Conservation (phyloP, 2,797 vertebrate genomes). For the Cebuella pygmaea region DNA sequence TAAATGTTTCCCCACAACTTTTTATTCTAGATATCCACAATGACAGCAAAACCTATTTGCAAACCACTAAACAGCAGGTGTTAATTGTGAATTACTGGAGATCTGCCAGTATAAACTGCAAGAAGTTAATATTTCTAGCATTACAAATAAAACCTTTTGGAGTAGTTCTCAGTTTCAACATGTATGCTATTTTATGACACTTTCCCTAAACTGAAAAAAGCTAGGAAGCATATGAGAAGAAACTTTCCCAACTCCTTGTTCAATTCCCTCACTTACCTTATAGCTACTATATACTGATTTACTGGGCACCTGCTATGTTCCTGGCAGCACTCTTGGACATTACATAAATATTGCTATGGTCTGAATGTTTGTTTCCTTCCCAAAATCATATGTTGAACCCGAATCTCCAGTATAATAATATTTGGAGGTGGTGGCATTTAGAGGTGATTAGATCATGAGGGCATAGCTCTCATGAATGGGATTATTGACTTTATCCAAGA, state of each 20-base stretch:
- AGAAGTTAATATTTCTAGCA: constrained; percentile 59
- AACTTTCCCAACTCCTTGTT: neutral
- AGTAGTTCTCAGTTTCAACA: constrained; percentile 47
- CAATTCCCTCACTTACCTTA: neutral
- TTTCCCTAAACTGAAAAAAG: constrained; percentile 8
- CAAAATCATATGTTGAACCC: neutral
- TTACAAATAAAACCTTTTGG: constrained; percentile 54
- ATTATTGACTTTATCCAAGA: neutral
- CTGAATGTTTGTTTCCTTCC: neutral
- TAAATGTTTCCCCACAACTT: constrained; percentile 50
- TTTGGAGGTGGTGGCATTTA: neutral
- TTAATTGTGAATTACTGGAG: constrained; percentile 34
- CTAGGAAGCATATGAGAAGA: constrained; percentile 2
- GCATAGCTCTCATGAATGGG: neutral
- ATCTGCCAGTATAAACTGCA: constrained; percentile 47
- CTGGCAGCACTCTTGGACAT: neutral
- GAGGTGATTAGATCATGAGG: neutral
- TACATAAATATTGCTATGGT: neutral
- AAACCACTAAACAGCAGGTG: constrained; percentile 54
- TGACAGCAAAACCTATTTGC: constrained; percentile 52
- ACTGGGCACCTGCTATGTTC: neutral
- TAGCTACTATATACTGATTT: neutral
- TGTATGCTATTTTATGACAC: constrained; percentile 4
- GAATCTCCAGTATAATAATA: neutral
- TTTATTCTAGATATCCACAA: constrained; percentile 17